Conservation (phyloP, 2,113 vertebrate genomes). For the Ciconia stormi region DNA sequence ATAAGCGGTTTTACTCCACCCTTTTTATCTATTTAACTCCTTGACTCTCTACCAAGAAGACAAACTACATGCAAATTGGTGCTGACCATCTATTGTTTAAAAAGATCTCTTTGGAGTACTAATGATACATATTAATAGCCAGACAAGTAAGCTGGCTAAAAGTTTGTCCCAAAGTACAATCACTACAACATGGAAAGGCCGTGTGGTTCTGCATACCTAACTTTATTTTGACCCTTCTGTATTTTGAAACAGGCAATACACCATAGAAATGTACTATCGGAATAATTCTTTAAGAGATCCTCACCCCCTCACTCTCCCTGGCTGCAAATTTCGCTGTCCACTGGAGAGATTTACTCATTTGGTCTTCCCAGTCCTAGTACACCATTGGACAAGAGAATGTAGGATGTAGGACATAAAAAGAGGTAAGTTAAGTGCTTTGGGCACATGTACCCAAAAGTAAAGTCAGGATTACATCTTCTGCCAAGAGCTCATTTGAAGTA, state of each 20-base stretch:
- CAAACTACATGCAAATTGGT: background rate
- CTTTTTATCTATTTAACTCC: background rate
- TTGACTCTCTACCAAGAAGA: background rate
- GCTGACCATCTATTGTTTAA: background rate
- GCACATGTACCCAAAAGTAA: background rate
- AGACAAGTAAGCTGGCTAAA: background rate
- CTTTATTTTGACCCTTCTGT: background rate
- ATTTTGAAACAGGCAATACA: conserved; percentile 72
- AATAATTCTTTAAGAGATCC: conserved; percentile 78
- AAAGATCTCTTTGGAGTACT: background rate
- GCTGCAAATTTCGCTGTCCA: conserved; percentile 82
- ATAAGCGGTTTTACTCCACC: background rate
- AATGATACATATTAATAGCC: background rate
- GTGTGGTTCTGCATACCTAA: background rate
- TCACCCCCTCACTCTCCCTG: conserved; percentile 77
- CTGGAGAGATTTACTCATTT: conserved; percentile 77
- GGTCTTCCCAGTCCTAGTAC: conserved; percentile 72
- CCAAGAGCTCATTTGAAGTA: background rate
- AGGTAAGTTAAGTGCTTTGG: conserved; percentile 54
- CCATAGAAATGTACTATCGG: conserved; percentile 83
- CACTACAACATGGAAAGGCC: background rate
- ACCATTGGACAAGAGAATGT: conserved; percentile 81
- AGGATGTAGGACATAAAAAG: background rate
- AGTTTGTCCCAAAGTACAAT: background rate
- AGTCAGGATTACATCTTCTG: background rate